phyloP scores from a whole-genome alignment of 2,797 vertebrate genomes.

The Luscinia megarhynchos region DNA sequence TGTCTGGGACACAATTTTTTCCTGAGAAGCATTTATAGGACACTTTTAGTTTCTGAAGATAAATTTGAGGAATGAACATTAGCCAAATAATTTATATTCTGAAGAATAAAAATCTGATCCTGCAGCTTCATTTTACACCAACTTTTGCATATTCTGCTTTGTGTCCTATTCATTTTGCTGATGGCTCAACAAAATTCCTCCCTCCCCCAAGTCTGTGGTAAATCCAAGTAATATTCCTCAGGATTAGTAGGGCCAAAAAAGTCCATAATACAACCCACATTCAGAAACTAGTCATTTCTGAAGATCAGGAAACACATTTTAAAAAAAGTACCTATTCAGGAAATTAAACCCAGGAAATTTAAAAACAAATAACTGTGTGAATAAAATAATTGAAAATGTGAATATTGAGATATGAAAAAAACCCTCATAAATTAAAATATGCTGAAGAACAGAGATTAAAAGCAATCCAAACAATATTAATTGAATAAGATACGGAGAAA shows the following conservation, averaged over 20 bases:
- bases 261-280: not conserved
- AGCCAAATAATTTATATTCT: not conserved
- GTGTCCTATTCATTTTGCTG: not conserved
- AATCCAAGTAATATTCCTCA: not conserved
- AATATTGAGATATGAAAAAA: not conserved
- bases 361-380: not conserved
- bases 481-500: not conserved
- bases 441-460: not conserved
- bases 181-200: not conserved
- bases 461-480: not conserved
- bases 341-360: not conserved
- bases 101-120: not conserved
- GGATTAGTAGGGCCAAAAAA: not conserved
- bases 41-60: not conserved
- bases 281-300: not conserved
- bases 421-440: not conserved
- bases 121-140: not conserved
- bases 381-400: not conserved
- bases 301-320: not conserved
- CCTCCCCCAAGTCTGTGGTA: not conserved
- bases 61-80: not conserved
- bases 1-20: not conserved
- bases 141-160: not conserved
- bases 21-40: not conserved
- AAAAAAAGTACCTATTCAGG: not conserved